A percentile compares a stretch with the other conserved stretches of the same genome.
Conservation (phyloP, 2,113 vertebrate species). For the Gnathonemus longibarbis region DNA sequence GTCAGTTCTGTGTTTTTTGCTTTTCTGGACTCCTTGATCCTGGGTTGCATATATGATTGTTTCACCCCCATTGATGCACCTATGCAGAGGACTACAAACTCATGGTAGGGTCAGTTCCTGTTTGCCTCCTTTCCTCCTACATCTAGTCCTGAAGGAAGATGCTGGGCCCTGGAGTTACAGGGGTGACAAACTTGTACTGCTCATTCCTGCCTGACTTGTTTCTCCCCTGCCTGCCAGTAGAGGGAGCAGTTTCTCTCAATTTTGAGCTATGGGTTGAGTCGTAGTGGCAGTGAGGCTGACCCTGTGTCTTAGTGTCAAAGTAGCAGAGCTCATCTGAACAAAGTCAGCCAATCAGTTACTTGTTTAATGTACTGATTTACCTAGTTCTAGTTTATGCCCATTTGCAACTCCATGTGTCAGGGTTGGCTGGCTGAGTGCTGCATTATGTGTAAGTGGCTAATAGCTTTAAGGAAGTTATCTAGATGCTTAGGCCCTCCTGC, state of each 20-base stretch:
- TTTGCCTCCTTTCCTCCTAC: not conserved
- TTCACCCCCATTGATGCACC: not conserved
- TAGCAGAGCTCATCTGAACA: not conserved
- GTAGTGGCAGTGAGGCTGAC: not conserved
- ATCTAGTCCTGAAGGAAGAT: not conserved
- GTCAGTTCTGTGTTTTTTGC: not conserved
- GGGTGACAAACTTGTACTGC: not conserved
- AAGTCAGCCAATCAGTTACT: not conserved
- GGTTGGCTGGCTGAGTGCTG: not conserved
- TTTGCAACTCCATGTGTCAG: not conserved
- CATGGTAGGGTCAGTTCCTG: not conserved
- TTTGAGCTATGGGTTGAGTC: not conserved
- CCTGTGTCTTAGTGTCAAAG: not conserved
- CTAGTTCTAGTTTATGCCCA: not conserved
- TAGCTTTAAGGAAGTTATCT: not conserved
- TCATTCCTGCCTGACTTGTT: not conserved
- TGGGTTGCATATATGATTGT: not conserved
- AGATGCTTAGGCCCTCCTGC: not conserved
- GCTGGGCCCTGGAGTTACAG: not conserved
- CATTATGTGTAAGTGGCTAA: not conserved
- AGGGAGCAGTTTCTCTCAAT: slow-evolving; percentile 28
- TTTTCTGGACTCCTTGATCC: not conserved
- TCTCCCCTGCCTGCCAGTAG: slow-evolving; percentile 28
- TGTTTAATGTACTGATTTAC: not conserved
- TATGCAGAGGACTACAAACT: not conserved